phyloP scores from a whole-genome alignment of 2,797 vertebrate species.

The Pangasius krempfi region DNA sequence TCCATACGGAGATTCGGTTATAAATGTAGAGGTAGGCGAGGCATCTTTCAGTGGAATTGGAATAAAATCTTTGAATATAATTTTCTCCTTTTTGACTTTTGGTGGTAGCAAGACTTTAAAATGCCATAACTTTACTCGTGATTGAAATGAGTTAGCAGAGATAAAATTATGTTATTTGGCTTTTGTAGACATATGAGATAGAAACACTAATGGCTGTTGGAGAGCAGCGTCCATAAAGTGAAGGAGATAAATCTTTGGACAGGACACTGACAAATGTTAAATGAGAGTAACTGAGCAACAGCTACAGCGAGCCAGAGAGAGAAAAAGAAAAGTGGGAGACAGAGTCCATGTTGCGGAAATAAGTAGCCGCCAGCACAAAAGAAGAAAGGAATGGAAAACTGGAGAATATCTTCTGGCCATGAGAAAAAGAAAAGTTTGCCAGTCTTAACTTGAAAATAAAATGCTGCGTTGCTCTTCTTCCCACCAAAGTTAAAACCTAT shows the following conservation, averaged over 20 bases:
- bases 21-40: background rate
- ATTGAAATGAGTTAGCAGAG: conserved; percentile 6
- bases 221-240: conserved; percentile 29
- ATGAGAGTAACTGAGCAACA: conserved; percentile 21
- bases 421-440: conserved; percentile 30
- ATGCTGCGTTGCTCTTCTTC: conserved; percentile 16
- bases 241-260: conserved; percentile 15
- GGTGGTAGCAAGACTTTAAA: background rate
- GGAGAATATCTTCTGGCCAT: conserved; percentile 1
- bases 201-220: conserved; percentile 20
- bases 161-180: conserved; percentile 38
- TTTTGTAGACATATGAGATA: conserved; percentile 12
- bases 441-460: conserved; percentile 11
- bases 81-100: background rate
- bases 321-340: conserved; percentile 1
- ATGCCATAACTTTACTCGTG: background rate
- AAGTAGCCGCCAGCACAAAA: conserved; percentile 10
- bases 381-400: conserved; percentile 29
- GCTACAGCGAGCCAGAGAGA: background rate
- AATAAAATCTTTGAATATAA: background rate
- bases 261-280: conserved; percentile 1
- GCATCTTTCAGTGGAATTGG: background rate
- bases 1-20: background rate
- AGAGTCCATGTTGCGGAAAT: background rate
- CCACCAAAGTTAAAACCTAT: conserved; percentile 25